Evolutionary conservation across 2,888 invertebrate genomes (phyloP), one percentile per base, ranked within the genome.

Genomic region (Mamestra brassicae): DNA sequence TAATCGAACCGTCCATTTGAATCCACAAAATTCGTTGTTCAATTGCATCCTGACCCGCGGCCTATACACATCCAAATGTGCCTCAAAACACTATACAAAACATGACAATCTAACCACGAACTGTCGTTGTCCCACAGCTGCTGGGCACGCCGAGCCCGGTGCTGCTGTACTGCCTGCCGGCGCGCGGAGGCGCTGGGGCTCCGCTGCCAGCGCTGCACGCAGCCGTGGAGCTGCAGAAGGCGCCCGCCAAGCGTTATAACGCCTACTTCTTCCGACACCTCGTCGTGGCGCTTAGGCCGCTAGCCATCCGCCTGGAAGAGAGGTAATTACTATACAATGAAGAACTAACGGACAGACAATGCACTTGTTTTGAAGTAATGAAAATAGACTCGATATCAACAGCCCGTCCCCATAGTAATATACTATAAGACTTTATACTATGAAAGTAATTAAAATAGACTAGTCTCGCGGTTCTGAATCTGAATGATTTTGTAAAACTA

Each of bases 201-300:
- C 94, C 94, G 72, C 94, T 94, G 84, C 98, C 98, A 52, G 98
- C 99, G 11, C 97, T 99, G 85, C 97, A 98, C 89, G 97, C 99
- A 68, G 97, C 98, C 34, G 97, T 98, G 4, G 98, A 99, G 94
- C 97, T 98, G 89, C 96, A 98, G 81, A 97, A 98, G 47, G 97
- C 97, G 89, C 96, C 97, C 15, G 90, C 97, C 92, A 95, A 97
- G 34, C 97, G 97, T 79, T 97, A 98, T 94, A 98, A 99, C 95
- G 99, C 99, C 3, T 97, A 98, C 85, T 99, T 99, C 91, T 99
- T 98, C 95, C 98, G 98, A 96, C 98, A 99, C 93, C 95, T 99
- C 75, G 97, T 98, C 36, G 97, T 99, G 17, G 97, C 98, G 80
- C 95, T 99, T 72, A 98, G 98, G 70, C 98, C 99, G 71, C 97